Base-by-base conservation (phyloP, 1,140 invertebrate genomes). In the Drosophila sulfurigaster region DNA sequence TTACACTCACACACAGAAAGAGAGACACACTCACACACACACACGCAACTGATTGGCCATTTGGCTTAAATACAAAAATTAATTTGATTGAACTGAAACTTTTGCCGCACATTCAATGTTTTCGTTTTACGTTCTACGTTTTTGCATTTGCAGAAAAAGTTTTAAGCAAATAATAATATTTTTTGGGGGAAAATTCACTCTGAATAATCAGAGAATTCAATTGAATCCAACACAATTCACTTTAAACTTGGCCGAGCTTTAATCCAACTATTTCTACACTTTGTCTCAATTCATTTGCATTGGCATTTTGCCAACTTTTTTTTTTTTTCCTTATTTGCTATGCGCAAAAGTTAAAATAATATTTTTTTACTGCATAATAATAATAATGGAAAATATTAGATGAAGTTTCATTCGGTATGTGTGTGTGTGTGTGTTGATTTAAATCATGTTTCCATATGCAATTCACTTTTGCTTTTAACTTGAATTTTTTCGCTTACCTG, bases 51-150 rank as follows among this genome's bases (percentile, higher is more conserved):
- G 66, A 69, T 75, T 70, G 59, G 66, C 67, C 58, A 57, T 75
- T 75, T 70, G 72, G 67, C 45, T 70, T 78, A 72, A 85, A 83
- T 77, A 69, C 80, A 81, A 65, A 85, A 82, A 78, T 83, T 83
- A 85, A 83, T 83, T 83, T 83, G 78, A 83, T 83, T 83, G 80
- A 80, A 83, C 38, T 16, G 8, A 43, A 57, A 60, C 13, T 71
- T 82, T 57, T 65, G 35, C n/a, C 5, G 20, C 65, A 10, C 20
- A 3, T 38, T 10, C 6, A 10, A 20, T 20, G 20, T 63, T 57
- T 45, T 15, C 3, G 13, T 35, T 15, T 11, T 41, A 13, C 25
- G n/a, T 30, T 46, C 60, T 30, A 7, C 28, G 8, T 11, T 66
- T 30, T 38, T 38, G 7, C 6, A 10, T 41, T n/a, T 30, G 8